Evolutionary conservation across 2,888 invertebrate species (phyloP).

Genomic region (Thelaira solivaga): DNA sequence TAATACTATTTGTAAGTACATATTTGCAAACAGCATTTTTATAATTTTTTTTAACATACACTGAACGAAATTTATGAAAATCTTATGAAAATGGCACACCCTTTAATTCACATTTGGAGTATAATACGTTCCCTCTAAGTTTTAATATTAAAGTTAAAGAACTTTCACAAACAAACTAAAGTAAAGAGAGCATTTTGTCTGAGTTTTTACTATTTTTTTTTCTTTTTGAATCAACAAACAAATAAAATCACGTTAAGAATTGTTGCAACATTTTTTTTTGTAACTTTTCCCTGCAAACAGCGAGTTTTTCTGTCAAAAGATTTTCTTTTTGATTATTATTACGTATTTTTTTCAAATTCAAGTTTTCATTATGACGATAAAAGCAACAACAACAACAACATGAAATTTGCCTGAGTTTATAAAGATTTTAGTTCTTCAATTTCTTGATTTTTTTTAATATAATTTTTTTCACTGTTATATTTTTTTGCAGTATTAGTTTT

Average conservation of each 20-base stretch:
- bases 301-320: background rate
- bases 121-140: background rate
- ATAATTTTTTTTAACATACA: background rate
- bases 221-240: background rate
- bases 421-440: background rate
- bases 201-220: too few relatives aligned
- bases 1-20: background rate
- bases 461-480: too few relatives aligned
- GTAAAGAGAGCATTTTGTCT: background rate
- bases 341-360: background rate
- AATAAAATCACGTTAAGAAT: slow-evolving; percentile 31
- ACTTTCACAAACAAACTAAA: slow-evolving; percentile 44
- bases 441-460: slow-evolving; percentile 1
- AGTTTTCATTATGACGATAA: background rate
- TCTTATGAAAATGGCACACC: background rate
- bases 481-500: background rate
- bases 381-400: slow-evolving; percentile 21
- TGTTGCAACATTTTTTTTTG: slow-evolving; percentile 17
- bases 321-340: too few relatives aligned
- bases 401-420: slow-evolving; percentile 48
- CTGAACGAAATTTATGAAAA: background rate
- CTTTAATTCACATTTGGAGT: background rate
- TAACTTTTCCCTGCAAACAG: background rate
- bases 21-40: background rate
- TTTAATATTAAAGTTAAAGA: slow-evolving; percentile 40